phyloP scores from a whole-genome alignment of 2,113 vertebrate species.

The Hylia prasina region DNA sequence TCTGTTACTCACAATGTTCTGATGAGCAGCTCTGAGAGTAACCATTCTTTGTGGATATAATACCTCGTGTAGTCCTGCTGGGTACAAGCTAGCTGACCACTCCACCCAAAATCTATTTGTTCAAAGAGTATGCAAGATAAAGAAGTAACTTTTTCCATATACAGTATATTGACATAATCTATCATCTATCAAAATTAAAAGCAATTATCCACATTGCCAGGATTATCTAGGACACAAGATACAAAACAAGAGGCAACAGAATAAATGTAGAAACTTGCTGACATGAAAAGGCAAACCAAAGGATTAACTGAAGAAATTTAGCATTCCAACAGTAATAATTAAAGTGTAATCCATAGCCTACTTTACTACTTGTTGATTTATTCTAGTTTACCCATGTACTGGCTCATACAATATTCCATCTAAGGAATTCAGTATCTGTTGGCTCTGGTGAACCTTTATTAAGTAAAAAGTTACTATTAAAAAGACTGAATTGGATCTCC shows the following conservation, averaged over 20 bases:
- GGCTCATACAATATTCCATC: not conserved
- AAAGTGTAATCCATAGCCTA: not conserved
- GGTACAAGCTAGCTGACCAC: not conserved
- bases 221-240: not conserved
- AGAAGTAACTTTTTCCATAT: not conserved
- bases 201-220: not conserved
- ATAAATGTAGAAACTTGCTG: not conserved
- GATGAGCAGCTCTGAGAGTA: not conserved
- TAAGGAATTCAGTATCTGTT: not conserved
- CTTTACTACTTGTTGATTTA: not conserved
- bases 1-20: not conserved
- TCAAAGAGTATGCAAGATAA: not conserved
- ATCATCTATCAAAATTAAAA: not conserved
- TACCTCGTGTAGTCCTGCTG: not conserved
- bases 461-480: not conserved
- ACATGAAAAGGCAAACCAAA: not conserved
- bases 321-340: not conserved
- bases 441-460: not conserved
- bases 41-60: not conserved
- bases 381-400: not conserved
- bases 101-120: not conserved
- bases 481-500: not conserved
- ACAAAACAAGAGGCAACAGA: not conserved
- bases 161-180: not conserved
- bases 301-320: not conserved